Conservation (phyloP, 2,888 invertebrate genomes). For the Drosophila imparisetae region DNA sequence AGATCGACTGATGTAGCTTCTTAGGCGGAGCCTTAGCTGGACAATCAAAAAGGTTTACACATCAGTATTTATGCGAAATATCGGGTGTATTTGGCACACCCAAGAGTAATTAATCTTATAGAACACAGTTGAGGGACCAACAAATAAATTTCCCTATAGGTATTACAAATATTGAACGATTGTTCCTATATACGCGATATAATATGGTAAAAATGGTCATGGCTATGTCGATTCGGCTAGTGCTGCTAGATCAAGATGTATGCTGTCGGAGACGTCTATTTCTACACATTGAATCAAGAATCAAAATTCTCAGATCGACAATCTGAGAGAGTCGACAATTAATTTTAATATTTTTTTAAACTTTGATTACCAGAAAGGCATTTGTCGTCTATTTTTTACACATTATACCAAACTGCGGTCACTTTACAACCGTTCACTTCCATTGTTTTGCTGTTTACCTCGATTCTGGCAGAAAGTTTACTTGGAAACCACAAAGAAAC, state of each 20-base stretch:
- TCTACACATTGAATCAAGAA: neutral
- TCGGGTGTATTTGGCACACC: rapidly evolving
- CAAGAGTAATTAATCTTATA: too few species aligned
- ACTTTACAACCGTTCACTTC: neutral
- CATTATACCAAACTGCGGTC: conserved; percentile 3
- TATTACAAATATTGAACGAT: too few species aligned
- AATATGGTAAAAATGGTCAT: neutral
- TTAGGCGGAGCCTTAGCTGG: neutral
- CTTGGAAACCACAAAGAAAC: conserved; percentile 55
- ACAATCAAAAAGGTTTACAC: neutral
- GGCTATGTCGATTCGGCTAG: neutral
- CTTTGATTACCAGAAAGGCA: neutral
- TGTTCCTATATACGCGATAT: neutral
- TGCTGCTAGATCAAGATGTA: neutral
- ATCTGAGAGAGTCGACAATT: neutral
- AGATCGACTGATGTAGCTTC: neutral
- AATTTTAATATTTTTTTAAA: neutral
- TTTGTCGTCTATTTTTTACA: neutral
- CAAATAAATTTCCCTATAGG: too few species aligned
- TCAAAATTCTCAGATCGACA: neutral
- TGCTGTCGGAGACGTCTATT: neutral
- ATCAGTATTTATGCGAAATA: neutral
- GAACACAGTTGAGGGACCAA: too few species aligned
- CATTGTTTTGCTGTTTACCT: conserved; percentile 62
- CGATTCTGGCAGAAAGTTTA: conserved; percentile 41